Percentiles rank a stretch among this genome's conserved stretches.
Evolutionary conservation across 2,888 invertebrate species (phyloP).

Genomic region (Operophtera brumata): DNA sequence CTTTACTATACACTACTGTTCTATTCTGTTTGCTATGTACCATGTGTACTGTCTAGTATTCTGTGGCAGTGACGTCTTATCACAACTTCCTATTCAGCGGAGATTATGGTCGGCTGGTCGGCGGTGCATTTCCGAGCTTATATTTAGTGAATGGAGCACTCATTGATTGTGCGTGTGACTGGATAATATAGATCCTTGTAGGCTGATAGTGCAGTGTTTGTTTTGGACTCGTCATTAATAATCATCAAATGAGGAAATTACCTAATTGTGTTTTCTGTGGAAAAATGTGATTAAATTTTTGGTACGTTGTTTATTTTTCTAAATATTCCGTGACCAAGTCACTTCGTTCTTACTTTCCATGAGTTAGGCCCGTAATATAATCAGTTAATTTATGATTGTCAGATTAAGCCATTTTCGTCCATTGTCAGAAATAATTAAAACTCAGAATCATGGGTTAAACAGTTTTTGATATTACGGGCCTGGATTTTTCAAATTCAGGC

Average conservation of each 20-base stretch:
- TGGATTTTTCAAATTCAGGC: too few relatives aligned
- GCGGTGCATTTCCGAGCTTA: constrained; percentile 31
- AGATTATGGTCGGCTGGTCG: constrained; percentile 42
- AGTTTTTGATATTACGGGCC: too few relatives aligned
- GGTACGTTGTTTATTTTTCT: background rate
- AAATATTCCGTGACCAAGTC: too few relatives aligned
- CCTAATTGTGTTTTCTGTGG: background rate
- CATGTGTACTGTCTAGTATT: constrained; percentile 1
- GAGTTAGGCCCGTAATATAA: too few relatives aligned
- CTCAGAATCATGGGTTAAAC: too few relatives aligned
- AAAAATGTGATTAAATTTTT: constrained; percentile 3
- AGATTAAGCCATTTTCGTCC: too few relatives aligned
- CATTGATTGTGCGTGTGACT: constrained; percentile 1
- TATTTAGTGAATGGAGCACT: constrained; percentile 6
- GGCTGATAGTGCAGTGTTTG: too few relatives aligned
- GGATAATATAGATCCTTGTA: background rate
- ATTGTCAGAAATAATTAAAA: too few relatives aligned
- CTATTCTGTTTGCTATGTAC: constrained; percentile 1
- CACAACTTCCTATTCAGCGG: constrained; percentile 49
- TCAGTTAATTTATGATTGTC: too few relatives aligned
- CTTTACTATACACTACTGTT: background rate
- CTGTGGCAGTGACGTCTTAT: constrained; percentile 39
- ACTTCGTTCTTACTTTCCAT: too few relatives aligned
- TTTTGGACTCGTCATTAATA: too few relatives aligned
- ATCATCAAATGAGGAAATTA: too few relatives aligned